These are phyloP conservation scores for Corydoras maculifer DNA, from an alignment of 2,113 vertebrate species.

Conservation along the genomic window DNA sequence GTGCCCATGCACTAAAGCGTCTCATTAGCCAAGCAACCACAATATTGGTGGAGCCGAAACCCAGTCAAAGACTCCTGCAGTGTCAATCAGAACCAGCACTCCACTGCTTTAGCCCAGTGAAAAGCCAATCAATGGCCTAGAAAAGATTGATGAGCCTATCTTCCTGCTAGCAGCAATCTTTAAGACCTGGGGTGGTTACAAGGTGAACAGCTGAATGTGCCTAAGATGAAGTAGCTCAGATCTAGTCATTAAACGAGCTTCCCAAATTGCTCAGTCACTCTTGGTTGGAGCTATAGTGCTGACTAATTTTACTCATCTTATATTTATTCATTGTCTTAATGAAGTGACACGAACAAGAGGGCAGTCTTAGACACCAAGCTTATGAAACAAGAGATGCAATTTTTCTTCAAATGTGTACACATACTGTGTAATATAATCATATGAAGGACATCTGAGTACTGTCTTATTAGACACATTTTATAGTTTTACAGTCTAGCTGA, in stretches of 20 bases:
- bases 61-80: slow-evolving; percentile 32
- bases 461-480: slow-evolving; percentile 1
- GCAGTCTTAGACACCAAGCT: slow-evolving; percentile 10
- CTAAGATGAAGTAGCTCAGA: slow-evolving; percentile 2
- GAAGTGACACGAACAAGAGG: slow-evolving; percentile 10
- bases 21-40: slow-evolving; percentile 38
- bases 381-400: slow-evolving; percentile 13
- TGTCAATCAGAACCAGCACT: slow-evolving; percentile 38
- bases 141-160: slow-evolving; percentile 42
- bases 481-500: neutral
- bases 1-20: slow-evolving; percentile 27
- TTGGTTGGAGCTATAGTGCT: slow-evolving; percentile 12
- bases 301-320: slow-evolving; percentile 25
- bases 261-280: slow-evolving; percentile 8
- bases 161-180: slow-evolving; percentile 5
- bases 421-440: slow-evolving; percentile 20
- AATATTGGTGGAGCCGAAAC: slow-evolving; percentile 6
- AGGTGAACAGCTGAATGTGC: slow-evolving; percentile 4
- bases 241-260: slow-evolving; percentile 26
- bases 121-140: slow-evolving; percentile 44
- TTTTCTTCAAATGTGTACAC: slow-evolving; percentile 8
- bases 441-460: neutral
- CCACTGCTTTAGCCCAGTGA: slow-evolving; percentile 34
- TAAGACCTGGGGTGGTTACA: slow-evolving; percentile 9
- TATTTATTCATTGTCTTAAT: slow-evolving; percentile 2